Evolutionary conservation across 2,113 vertebrate species (phyloP).

Genomic region (Anguilla japonica): DNA sequence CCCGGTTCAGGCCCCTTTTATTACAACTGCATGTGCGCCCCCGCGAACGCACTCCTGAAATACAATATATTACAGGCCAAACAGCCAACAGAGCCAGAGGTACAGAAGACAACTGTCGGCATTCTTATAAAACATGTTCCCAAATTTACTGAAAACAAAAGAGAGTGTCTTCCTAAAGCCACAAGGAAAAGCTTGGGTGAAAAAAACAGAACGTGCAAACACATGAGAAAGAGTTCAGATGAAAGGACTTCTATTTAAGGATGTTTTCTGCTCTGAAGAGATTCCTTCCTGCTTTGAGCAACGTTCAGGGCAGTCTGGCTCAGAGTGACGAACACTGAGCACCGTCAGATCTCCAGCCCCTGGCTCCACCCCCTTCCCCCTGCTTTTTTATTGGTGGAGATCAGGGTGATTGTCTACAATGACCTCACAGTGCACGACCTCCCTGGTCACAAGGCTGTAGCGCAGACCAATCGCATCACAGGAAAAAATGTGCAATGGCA

Average conservation of each 20-base stretch:
- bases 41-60: background rate
- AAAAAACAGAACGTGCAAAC: conserved; percentile 29
- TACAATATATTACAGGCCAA: background rate
- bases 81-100: background rate
- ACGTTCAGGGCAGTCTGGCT: conserved; percentile 6
- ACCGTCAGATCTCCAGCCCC: conserved; percentile 11
- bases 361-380: background rate
- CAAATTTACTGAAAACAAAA: background rate
- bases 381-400: conserved; percentile 17
- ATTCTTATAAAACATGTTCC: background rate
- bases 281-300: conserved; percentile 6
- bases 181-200: background rate
- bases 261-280: conserved; percentile 19
- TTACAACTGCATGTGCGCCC: background rate
- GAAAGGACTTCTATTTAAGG: conserved; percentile 27
- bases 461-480: conserved; percentile 32
- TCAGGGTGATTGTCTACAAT: conserved; percentile 3
- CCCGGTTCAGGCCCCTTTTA: background rate
- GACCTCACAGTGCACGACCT: conserved; percentile 23
- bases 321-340: background rate
- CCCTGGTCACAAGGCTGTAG: conserved; percentile 17
- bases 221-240: conserved; percentile 8
- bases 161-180: background rate
- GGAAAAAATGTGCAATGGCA: background rate
- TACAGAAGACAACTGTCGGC: background rate